Evolutionary conservation across 2,888 invertebrate species (phyloP).

Genomic region (Agelastica alni): DNA sequence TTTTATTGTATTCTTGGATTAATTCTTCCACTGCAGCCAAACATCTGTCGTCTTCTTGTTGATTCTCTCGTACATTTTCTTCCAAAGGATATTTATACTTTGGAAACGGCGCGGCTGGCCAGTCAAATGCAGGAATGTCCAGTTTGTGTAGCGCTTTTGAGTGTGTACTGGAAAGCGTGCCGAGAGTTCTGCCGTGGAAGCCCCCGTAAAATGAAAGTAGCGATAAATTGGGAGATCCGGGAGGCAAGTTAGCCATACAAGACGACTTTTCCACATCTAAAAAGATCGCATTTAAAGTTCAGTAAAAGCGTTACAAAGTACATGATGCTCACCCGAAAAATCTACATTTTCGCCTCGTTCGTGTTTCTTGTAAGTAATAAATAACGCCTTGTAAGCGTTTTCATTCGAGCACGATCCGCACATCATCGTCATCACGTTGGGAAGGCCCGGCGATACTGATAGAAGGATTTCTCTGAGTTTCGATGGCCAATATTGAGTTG

Average conservation of each 20-base stretch:
- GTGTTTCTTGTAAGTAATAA: conserved; percentile 81
- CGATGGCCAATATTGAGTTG: conserved; percentile 84
- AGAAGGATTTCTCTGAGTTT: conserved; percentile 72
- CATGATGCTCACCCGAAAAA: conserved; percentile 11
- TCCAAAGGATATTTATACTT: conserved; percentile 90
- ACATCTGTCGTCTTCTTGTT: conserved; percentile 77
- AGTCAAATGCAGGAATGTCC: conserved; percentile 92
- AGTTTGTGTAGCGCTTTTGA: conserved; percentile 96
- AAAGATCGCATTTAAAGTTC: conserved; percentile 61
- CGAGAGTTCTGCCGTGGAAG: conserved; percentile 96
- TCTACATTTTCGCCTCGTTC: conserved; percentile 71
- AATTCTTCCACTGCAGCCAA: conserved; percentile 72
- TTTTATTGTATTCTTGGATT: conserved; percentile 72
- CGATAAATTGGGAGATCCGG: conserved; percentile 83
- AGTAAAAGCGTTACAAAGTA: conserved; percentile 38
- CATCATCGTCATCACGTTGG: conserved; percentile 92
- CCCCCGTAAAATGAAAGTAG: conserved; percentile 87
- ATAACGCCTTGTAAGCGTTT: conserved; percentile 93
- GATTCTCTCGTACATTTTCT: conserved; percentile 77
- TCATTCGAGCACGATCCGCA: conserved; percentile 98
- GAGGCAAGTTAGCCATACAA: conserved; percentile 83
- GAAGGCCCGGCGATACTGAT: conserved; percentile 69
- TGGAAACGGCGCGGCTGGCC: conserved; percentile 95
- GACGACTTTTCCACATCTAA: conserved; percentile 77
- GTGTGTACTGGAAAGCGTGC: conserved; percentile 83